Percentiles rank a stretch among this genome's conserved stretches.
Evolutionary conservation across 1,140 invertebrate species (phyloP).

Genomic region (Oreohelix idahoensis): DNA sequence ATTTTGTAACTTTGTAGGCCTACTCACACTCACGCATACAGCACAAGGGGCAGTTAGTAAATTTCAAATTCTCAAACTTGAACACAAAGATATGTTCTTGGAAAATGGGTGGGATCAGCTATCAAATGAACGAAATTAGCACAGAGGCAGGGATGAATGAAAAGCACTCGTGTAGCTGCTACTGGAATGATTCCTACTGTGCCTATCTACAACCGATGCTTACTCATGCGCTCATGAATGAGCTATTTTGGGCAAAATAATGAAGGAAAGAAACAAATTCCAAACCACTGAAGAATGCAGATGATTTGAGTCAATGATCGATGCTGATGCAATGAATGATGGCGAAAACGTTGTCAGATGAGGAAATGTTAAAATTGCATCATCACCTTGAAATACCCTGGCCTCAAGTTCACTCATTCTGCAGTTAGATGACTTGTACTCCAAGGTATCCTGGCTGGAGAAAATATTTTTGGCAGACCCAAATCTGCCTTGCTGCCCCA

Average conservation of each 20-base stretch:
- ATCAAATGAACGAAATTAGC: too few species aligned
- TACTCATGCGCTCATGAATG: too few species aligned
- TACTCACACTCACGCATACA: too few species aligned
- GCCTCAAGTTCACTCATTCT: constrained; percentile 46
- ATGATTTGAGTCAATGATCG: constrained; percentile 39
- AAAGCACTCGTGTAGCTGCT: too few species aligned
- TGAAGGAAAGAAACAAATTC: constrained; percentile 5
- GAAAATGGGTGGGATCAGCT: too few species aligned
- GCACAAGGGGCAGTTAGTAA: too few species aligned
- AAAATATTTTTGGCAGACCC: constrained; percentile 28
- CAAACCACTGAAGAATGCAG: constrained; percentile 38
- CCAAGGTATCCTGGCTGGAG: background rate
- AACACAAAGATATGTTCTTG: too few species aligned
- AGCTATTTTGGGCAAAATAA: background rate
- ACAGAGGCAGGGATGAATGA: too few species aligned
- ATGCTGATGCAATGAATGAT: constrained; percentile 43
- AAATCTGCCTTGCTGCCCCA: constrained; percentile 33
- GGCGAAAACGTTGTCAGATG: constrained; percentile 29
- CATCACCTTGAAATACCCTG: constrained; percentile 45
- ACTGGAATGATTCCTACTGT: too few species aligned
- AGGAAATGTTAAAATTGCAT: constrained; percentile 43
- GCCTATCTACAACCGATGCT: too few species aligned
- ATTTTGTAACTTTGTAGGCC: too few species aligned
- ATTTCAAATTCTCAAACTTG: too few species aligned
- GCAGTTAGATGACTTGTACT: constrained; percentile 26